Percentiles rank a stretch among this genome's conserved stretches.
These are phyloP conservation scores for Silurus meridionalis DNA, from an alignment of 2,113 vertebrate genomes.

Conservation along the genomic window DNA sequence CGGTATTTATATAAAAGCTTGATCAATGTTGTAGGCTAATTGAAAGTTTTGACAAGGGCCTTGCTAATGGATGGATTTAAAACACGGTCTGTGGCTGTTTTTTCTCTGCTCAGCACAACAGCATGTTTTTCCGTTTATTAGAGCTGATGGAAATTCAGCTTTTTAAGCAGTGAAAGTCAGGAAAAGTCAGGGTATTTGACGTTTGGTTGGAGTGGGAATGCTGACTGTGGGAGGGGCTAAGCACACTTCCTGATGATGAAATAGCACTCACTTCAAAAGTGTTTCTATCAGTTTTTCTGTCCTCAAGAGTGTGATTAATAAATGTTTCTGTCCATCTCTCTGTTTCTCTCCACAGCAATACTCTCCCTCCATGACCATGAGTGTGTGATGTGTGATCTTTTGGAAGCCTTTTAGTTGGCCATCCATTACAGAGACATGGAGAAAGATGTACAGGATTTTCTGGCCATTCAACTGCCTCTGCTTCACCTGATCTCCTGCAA, in stretches of 20 bases:
- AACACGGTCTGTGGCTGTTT: too few species aligned
- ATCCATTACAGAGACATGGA: constrained; percentile 76
- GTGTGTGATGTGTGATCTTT: constrained; percentile 86
- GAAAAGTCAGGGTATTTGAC: too few species aligned
- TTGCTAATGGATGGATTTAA: too few species aligned
- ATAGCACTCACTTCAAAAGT: not conserved
- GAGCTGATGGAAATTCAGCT: too few species aligned
- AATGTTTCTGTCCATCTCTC: constrained; percentile 55
- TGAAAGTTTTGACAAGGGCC: too few species aligned
- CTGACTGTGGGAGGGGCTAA: not conserved
- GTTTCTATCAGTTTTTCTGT: not conserved
- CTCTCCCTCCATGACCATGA: constrained; percentile 99
- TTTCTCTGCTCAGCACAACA: too few species aligned
- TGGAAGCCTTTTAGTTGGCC: constrained; percentile 79
- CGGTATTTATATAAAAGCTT: too few species aligned
- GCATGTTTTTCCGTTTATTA: too few species aligned
- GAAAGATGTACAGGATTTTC: constrained; percentile 76
- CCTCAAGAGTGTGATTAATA: not conserved
- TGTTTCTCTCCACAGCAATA: constrained; percentile 77
- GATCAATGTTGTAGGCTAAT: too few species aligned
- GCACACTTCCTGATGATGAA: not conserved
- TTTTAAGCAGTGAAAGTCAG: too few species aligned
- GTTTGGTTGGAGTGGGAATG: too few species aligned
- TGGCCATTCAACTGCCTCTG: constrained; percentile 69
- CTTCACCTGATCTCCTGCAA: constrained; percentile 80